Percentiles rank a stretch among this genome's conserved stretches.
These are phyloP conservation scores for Philhelius pedissequus DNA, from an alignment of 2,888 invertebrate species.

Conservation along the genomic window DNA sequence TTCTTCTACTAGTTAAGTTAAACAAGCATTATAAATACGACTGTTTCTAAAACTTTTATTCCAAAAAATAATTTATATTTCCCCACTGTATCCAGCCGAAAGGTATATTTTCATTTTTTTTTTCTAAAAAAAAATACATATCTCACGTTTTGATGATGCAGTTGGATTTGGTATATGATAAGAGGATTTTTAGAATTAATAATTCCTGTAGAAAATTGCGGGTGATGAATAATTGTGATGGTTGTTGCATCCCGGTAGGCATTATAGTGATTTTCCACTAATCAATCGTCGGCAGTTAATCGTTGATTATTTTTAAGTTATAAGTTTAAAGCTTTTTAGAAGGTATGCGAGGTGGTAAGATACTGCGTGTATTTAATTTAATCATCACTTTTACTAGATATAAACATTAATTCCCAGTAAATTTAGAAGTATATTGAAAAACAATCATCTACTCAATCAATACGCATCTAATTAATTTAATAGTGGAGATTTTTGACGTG, in stretches of 20 bases:
- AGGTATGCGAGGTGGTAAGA: too few relatives aligned
- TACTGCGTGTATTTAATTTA: too few relatives aligned
- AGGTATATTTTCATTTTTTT: not conserved
- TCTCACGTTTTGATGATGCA: constrained; percentile 11
- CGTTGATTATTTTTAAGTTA: not conserved
- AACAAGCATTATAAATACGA: too few relatives aligned
- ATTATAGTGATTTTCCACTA: constrained; percentile 6
- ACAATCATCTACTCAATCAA: too few relatives aligned
- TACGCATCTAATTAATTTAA: too few relatives aligned
- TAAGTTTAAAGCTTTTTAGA: not conserved
- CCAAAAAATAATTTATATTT: not conserved
- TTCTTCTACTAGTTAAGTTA: too few relatives aligned
- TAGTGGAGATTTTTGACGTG: too few relatives aligned
- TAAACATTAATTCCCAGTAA: too few relatives aligned
- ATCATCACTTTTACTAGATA: too few relatives aligned
- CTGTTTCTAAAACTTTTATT: too few relatives aligned
- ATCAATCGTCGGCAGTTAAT: constrained; percentile 7
- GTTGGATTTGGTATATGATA: not conserved
- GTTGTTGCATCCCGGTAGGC: constrained; percentile 22
- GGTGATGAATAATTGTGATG: constrained; percentile 18
- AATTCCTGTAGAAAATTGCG: not conserved
- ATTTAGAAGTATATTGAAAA: too few relatives aligned
- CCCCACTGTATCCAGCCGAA: not conserved
- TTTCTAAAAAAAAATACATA: not conserved
- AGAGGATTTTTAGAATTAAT: not conserved